Conservation (phyloP, 2,113 vertebrate genomes). For the Anthoscopus minutus region DNA sequence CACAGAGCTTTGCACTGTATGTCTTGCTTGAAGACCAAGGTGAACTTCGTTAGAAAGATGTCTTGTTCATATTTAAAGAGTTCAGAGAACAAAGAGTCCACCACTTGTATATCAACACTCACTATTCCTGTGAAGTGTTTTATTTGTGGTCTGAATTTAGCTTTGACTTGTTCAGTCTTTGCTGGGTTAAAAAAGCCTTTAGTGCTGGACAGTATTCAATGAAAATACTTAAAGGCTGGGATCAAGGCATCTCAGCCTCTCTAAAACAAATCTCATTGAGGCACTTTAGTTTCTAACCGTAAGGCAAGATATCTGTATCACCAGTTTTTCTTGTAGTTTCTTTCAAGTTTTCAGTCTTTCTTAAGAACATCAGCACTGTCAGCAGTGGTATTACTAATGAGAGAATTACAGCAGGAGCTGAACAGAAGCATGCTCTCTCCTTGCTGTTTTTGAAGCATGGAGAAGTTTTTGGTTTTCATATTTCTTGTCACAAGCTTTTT, state of each 20-base stretch:
- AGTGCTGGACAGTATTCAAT: slow-evolving; percentile 5
- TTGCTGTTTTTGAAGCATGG: neutral
- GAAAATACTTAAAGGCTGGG: neutral
- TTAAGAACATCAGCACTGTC: neutral
- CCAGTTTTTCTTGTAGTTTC: slow-evolving; percentile 11
- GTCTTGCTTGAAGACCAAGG: neutral
- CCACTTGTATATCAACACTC: neutral
- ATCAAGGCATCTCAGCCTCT: slow-evolving; percentile 5
- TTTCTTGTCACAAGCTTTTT: neutral
- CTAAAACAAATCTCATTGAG: neutral
- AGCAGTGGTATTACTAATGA: neutral
- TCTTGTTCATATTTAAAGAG: neutral
- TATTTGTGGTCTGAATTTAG: slow-evolving; percentile 42
- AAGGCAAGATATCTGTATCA: slow-evolving; percentile 8
- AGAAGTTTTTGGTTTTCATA: neutral
- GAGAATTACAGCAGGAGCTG: neutral
- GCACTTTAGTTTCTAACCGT: neutral
- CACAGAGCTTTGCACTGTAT: neutral
- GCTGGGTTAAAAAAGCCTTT: slow-evolving; percentile 17
- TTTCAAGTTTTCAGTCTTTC: slow-evolving; percentile 23
- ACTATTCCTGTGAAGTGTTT: neutral
- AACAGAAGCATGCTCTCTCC: neutral
- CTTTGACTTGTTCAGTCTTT: slow-evolving; percentile 9
- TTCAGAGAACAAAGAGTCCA: slow-evolving; percentile 12
- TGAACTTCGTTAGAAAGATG: neutral